Evolutionary conservation across 2,113 vertebrate genomes (phyloP).

Genomic region (Channa argus): DNA sequence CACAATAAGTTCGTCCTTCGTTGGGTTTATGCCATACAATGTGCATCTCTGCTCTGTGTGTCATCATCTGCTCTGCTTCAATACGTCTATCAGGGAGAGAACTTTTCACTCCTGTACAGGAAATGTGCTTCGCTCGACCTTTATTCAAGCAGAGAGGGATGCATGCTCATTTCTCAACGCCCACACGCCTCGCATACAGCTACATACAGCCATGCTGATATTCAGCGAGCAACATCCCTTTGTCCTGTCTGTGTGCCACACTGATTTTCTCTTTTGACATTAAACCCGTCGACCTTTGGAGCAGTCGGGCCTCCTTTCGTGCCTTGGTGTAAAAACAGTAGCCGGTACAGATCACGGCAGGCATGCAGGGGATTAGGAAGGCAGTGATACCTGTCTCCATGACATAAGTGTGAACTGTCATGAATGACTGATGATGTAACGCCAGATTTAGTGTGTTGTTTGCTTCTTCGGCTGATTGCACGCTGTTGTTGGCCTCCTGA

Average conservation of each 20-base stretch:
- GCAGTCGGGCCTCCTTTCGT: conserved; percentile 6
- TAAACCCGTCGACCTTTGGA: conserved; percentile 40
- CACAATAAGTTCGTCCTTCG: conserved; percentile 34
- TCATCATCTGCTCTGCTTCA: conserved; percentile 36
- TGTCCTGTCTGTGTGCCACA: no score
- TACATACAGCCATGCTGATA: neutral
- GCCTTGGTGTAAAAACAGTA: conserved; percentile 59
- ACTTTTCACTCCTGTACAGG: neutral
- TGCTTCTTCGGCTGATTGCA: neutral
- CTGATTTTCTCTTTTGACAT: neutral
- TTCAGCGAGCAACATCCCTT: neutral
- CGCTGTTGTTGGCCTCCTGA: conserved; percentile 4
- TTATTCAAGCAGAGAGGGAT: conserved; percentile 8
- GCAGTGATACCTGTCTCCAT: conserved; percentile 57
- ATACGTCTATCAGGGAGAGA: neutral
- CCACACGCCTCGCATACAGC: neutral
- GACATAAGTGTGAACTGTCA: conserved; percentile 49
- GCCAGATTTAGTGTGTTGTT: conserved; percentile 9
- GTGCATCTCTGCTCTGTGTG: conserved; percentile 13
- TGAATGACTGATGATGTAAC: conserved; percentile 13
- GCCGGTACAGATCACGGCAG: conserved; percentile 48
- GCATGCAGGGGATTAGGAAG: conserved; percentile 60
- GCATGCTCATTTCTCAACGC: conserved; percentile 7
- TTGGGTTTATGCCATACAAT: neutral
- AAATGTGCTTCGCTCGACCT: conserved; percentile 12